phyloP scores from a whole-genome alignment of 2,797 vertebrate species.

The Kryptopterus vitreolus region DNA sequence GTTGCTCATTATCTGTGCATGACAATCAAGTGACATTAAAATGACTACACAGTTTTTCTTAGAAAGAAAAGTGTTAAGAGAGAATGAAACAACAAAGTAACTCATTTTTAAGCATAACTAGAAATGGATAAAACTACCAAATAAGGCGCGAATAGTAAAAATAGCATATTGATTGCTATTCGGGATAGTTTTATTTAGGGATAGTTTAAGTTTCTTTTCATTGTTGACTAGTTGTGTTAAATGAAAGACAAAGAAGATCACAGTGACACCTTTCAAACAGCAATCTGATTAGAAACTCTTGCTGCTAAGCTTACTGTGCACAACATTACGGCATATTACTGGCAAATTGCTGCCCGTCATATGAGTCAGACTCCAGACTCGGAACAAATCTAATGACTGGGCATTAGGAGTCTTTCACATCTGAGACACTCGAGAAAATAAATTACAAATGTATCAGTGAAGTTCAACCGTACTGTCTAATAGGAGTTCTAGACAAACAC shows the following conservation, averaged over 20 bases:
- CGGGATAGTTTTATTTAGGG: too few species aligned
- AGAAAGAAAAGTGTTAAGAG: neutral
- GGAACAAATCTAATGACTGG: neutral
- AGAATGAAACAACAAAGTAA: too few species aligned
- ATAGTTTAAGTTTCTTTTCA: too few species aligned
- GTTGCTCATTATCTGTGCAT: too few species aligned
- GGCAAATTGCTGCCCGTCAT: constrained; percentile 16
- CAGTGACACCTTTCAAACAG: neutral
- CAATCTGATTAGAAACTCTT: neutral
- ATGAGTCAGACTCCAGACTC: constrained; percentile 19
- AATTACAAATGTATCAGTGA: neutral
- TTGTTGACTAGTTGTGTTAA: too few species aligned
- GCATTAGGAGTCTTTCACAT: neutral
- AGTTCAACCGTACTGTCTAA: constrained; percentile 6
- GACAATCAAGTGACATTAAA: too few species aligned
- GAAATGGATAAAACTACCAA: too few species aligned
- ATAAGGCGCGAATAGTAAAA: too few species aligned
- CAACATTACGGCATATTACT: constrained; percentile 7
- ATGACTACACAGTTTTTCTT: too few species aligned
- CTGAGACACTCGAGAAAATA: neutral
- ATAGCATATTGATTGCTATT: too few species aligned
- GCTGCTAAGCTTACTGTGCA: constrained; percentile 2
- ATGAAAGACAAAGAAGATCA: neutral
- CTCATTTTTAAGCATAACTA: neutral
- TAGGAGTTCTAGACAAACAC: neutral